phyloP scores from a whole-genome alignment of 35 echinoderm and acorn worm genomes.

The Lytechinus variegatus region DNA sequence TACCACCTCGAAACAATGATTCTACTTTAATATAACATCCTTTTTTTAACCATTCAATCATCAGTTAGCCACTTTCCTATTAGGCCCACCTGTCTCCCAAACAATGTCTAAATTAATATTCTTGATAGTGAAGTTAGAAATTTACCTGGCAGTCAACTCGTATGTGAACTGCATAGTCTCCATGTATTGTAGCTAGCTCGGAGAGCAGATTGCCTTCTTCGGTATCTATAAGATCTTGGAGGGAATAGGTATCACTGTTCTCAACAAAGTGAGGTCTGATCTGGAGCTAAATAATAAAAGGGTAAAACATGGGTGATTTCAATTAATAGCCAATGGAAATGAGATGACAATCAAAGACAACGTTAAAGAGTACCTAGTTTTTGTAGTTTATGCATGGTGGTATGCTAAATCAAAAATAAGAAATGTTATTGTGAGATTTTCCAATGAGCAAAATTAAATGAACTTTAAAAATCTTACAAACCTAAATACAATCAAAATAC shows the following conservation, averaged over 20 bases:
- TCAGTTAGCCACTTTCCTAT: neutral
- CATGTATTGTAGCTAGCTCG: slow-evolving; percentile 68
- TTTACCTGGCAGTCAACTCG: slow-evolving; percentile 84
- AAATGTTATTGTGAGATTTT: too few species aligned
- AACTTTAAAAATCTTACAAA: too few species aligned
- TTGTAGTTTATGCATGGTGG: too few species aligned
- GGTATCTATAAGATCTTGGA: slow-evolving; percentile 90
- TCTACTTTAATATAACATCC: too few species aligned
- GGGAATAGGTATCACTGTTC: slow-evolving; percentile 74
- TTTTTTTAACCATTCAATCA: neutral
- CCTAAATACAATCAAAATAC: too few species aligned
- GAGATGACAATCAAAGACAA: too few species aligned
- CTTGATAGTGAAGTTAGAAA: too few species aligned
- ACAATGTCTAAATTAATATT: neutral
- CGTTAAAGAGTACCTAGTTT: too few species aligned
- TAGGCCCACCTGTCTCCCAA: neutral
- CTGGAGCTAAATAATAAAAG: slow-evolving; percentile 69
- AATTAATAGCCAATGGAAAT: too few species aligned
- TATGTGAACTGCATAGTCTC: slow-evolving; percentile 85
- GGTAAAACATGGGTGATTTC: neutral
- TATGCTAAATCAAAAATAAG: too few species aligned
- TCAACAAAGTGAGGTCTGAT: slow-evolving; percentile 96
- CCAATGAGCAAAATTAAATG: too few species aligned
- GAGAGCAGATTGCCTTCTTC: slow-evolving; percentile 64
- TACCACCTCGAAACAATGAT: too few species aligned